phyloP scores from a whole-genome alignment of 1,140 invertebrate species.

The Colletes latitarsis region DNA sequence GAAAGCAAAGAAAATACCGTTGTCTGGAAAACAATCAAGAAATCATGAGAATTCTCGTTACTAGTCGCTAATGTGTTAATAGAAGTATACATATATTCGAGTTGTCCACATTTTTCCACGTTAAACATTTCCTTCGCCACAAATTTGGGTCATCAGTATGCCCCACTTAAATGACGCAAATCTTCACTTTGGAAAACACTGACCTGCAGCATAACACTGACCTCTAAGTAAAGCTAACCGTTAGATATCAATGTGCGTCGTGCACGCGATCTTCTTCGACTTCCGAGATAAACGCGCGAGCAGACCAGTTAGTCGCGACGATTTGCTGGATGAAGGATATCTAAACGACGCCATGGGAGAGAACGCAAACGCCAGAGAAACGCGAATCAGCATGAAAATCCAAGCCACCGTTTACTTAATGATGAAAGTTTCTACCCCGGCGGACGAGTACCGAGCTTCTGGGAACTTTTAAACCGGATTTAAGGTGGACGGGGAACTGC shows the following conservation, averaged over 20 bases:
- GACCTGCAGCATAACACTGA: no score
- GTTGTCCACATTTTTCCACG: no score
- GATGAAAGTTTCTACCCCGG: slow-evolving; percentile 49
- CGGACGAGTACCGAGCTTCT: slow-evolving; percentile 16
- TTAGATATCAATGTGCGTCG: neutral
- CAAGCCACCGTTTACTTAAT: slow-evolving; percentile 53
- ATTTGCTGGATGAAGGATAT: slow-evolving; percentile 32
- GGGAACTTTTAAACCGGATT: slow-evolving; percentile 50
- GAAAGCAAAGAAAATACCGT: no score
- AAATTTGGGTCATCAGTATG: no score
- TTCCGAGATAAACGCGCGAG: slow-evolving; percentile 39
- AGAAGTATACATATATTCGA: no score
- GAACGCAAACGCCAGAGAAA: neutral
- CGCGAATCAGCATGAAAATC: slow-evolving; percentile 31
- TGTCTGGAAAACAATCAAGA: no score
- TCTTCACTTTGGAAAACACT: no score
- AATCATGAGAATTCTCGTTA: no score
- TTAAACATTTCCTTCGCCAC: no score
- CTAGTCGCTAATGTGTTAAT: no score
- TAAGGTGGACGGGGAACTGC: slow-evolving; percentile 32
- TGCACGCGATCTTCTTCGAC: slow-evolving; percentile 5
- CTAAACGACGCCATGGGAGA: slow-evolving; percentile 3
- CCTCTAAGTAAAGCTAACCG: neutral
- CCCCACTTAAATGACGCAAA: no score
- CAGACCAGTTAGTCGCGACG: slow-evolving; percentile 17